Evolutionary conservation across 2,888 invertebrate species (phyloP), one percentile per base, ranked within the genome.

Genomic region (Tenthredo distinguenda): DNA sequence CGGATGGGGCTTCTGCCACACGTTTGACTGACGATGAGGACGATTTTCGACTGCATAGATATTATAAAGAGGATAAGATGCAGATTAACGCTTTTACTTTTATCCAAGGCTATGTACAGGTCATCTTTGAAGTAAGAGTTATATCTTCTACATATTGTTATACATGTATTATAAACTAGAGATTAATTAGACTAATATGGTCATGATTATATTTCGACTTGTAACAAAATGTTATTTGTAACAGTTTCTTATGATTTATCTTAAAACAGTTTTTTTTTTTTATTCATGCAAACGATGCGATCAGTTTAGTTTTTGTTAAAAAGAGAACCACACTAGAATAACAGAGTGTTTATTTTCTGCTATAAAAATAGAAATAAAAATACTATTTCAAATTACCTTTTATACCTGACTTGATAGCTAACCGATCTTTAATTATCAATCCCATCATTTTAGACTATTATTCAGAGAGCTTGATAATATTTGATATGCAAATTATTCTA

Each of bases 1-100:
- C 72, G 87, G 88, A 68, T 86, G 86, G 86, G 86, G 87, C 47
- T 77, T 37, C 79, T 88, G 88, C 84, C 85, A 84, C 21, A 85
- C 85, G 0, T 21, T 81, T 18, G 81, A 81, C 43, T 81, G 62
- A 81, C 7, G 18, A 74, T 81, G 62, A 81, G n/a, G 18, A 74
- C 43, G 10, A 74, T 62, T 26, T 62, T 62, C 62, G 9, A 62
- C 58, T 58, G 6, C 58, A 62, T 62, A 10, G 6, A 68, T 62
- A 62, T 62, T 26, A 2, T 55, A 6, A 55, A 55, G n/a, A 55
- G 7, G n/a, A 55, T 55, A 7, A 7, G 55, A 55, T n/a, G 55
- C 5, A 62, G 26, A 62, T 62, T 0, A 62, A 26, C 26, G 21
- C 21, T 62, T 62, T 12, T 62, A n/a, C 7, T 55, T 55, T 55